Evolutionary conservation across 1,140 invertebrate genomes (phyloP), one percentile per base, ranked within the genome.

Genomic region (Aphidius ervi): DNA sequence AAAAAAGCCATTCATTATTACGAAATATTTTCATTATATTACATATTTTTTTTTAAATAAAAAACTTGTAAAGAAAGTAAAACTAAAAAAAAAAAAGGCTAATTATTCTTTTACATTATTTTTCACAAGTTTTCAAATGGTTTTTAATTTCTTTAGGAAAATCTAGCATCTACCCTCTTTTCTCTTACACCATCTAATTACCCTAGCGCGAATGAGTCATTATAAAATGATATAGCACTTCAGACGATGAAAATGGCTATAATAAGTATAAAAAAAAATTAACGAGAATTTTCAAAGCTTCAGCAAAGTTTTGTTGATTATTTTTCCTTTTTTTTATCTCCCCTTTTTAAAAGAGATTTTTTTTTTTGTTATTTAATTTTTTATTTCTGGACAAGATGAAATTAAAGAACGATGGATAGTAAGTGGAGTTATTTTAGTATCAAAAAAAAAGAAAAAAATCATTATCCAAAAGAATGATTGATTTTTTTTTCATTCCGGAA

Each of bases 171-270:
- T 31, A 31, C 23, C 23, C 23, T 31, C 23, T 31, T 31, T 31
- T 31, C 23, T 7, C 39, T 40, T 20, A 41, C 52, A 16, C 40
- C 39, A 23, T 6, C 52, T 54, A 54, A 54, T 54, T 54, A 54
- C 42, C 52, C 52, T 5, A 16, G 52, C 39, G 52, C 40, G 52
- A 54, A 54, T 54, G 52, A 54, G 39, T 42, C 52, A 54, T 54
- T 54, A 54, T 54, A 54, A 42, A 41, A 42, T 54, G 52, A 54
- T 54, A 54, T 54, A 54, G 52, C 52, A 10, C 40, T 52, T 52
- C 9, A 39, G 50, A 9, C 9, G 49, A 31, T 9, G 31, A 52
- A 10, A 52, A 42, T 43, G 7, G 23, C 23, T 31, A 31, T 31
- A 31, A 31, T 31, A 31, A 31, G 1, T 31, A 31, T 31, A 2